A percentile compares a stretch with the other conserved stretches of the same genome.
Evolutionary conservation across 1,140 invertebrate genomes (phyloP).

Genomic region (Procambarus clarkii): DNA sequence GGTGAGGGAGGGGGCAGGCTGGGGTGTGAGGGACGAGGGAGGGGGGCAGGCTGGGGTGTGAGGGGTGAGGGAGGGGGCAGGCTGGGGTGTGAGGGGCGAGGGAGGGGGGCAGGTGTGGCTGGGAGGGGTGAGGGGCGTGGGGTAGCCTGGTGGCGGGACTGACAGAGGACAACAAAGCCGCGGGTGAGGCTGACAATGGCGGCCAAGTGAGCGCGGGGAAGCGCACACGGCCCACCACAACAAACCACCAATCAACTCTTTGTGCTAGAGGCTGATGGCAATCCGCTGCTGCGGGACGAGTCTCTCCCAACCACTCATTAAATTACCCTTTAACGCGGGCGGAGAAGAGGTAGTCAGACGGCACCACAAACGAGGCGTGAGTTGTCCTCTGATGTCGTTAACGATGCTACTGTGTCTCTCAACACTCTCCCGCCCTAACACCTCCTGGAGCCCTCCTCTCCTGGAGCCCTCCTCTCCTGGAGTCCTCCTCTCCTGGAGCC

Average conservation of each 20-base stretch:
- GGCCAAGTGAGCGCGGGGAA: not conserved
- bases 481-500: no score
- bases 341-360: not conserved
- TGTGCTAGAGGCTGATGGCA: not conserved
- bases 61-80: no score
- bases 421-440: no score
- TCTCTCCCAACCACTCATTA: not conserved
- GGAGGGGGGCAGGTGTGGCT: no score
- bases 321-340: not conserved
- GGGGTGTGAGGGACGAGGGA: no score
- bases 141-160: not conserved
- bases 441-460: no score
- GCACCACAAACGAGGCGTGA: not conserved
- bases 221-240: not conserved
- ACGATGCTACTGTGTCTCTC: no score
- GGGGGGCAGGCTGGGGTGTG: no score
- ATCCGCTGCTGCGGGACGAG: no score
- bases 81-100: no score
- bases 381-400: not conserved
- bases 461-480: no score
- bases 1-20: not conserved
- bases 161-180: not conserved
- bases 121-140: not conserved
- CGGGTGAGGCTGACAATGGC: not conserved
- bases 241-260: conserved; percentile 4